Evolutionary conservation across 2,888 invertebrate genomes (phyloP).

Genomic region (Thera britannica): DNA sequence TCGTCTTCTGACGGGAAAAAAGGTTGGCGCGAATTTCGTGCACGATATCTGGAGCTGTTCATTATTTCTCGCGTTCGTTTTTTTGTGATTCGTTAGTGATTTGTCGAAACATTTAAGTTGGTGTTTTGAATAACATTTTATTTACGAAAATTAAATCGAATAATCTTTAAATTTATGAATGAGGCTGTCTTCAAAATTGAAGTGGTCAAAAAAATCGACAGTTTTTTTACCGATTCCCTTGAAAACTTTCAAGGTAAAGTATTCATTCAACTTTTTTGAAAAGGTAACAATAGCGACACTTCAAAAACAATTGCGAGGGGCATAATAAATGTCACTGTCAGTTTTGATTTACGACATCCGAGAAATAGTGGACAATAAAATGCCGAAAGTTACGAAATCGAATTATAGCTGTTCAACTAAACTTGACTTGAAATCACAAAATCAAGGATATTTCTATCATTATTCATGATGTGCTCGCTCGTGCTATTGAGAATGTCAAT

Average conservation of each 20-base stretch:
- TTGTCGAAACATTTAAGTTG: conserved; percentile 36
- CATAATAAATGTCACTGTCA: conserved; percentile 19
- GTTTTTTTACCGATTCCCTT: conserved; percentile 1
- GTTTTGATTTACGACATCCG: conserved; percentile 21
- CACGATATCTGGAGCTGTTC: conserved; percentile 39
- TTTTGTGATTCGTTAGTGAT: conserved; percentile 36
- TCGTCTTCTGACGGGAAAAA: conserved; percentile 51
- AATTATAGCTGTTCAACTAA: neutral
- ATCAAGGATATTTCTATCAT: too few species aligned
- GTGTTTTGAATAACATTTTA: conserved; percentile 20
- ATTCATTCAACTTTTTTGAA: conserved; percentile 18
- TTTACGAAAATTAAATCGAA: conserved; percentile 7
- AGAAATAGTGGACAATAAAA: conserved; percentile 13
- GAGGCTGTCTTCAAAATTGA: neutral
- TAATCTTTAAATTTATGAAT: conserved; percentile 4
- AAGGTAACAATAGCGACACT: conserved; percentile 23
- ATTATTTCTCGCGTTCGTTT: conserved; percentile 36
- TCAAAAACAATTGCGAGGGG: conserved; percentile 19
- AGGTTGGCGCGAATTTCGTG: conserved; percentile 58
- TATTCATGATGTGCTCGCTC: too few species aligned
- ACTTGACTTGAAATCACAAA: too few species aligned
- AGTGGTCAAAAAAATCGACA: neutral
- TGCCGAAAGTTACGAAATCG: conserved; percentile 7
- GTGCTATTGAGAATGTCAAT: too few species aligned
- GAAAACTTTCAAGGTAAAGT: conserved; percentile 17